Evolutionary conservation across 2,797 vertebrate species (phyloP), one percentile per base, ranked within the genome.

Genomic region (Pelobates cultripes): DNA sequence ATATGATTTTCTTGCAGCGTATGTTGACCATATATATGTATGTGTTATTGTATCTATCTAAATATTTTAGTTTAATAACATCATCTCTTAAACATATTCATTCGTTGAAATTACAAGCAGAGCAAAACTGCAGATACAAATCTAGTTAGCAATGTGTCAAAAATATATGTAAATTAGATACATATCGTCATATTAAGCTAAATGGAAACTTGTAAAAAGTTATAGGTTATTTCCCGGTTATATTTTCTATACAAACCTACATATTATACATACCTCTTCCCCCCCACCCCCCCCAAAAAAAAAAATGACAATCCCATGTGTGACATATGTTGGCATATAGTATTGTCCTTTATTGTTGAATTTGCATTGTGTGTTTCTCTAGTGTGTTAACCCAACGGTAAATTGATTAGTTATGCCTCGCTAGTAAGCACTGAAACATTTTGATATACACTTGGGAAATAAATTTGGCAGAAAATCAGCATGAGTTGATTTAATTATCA

Each of bases 401-500:
- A 92, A 93, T 94, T 93, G 95, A 96, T 97, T 95, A 92, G 92
- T 95, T 96, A 95, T 97, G 94, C 95, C 93, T 92, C 92, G 94
- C 93, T 94, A 88, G 93, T 93, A 93, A 95, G 93, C 94, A 88
- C 90, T 85, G 91, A 95, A 94, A 94, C 95, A 93, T 94, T 95
- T 92, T 95, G 93, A 93, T 95, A 87, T 88, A 91, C 97, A 93
- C 96, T 4, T 81, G 97, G 97, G 97, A 99, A 97, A 98, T 97
- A 97, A 97, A 97, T 98, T 96, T 97, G 97, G 96, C 96, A 97
- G 95, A 93, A 97, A 97, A 98, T 97, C 96, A 97, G 96, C 96
- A 93, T 90, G 94, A 96, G 96, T 94, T 96, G 96, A 97, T 99
- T 98, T 97, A 97, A 99, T 99, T 99, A 97, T 96, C 92, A 91